These are phyloP conservation scores for Chamaea fasciata DNA, from an alignment of 2,113 vertebrate genomes.

Conservation along the genomic window DNA sequence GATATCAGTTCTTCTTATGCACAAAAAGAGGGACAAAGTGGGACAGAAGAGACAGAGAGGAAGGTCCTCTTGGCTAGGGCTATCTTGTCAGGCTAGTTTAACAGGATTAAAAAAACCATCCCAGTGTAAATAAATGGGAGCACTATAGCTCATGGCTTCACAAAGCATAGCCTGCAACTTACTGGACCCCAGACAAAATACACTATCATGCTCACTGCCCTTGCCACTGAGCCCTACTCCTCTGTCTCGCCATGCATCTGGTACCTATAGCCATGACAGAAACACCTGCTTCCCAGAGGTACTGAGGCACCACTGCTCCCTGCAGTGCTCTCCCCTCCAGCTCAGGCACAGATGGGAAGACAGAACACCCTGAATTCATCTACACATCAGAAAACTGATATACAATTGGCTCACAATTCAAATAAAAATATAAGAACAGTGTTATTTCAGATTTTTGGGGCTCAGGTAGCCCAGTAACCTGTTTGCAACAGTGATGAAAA, in stretches of 20 bases:
- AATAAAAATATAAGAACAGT: not conserved
- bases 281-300: fast-evolving
- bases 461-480: not conserved
- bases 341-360: not conserved
- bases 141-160: not conserved
- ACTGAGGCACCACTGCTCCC: not conserved
- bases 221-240: not conserved
- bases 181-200: not conserved
- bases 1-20: not conserved
- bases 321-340: not conserved
- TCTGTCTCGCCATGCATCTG: not conserved
- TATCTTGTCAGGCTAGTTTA: not conserved
- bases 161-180: not conserved
- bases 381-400: not conserved
- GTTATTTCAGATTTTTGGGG: not conserved
- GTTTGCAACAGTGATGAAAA: not conserved
- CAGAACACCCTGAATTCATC: not conserved
- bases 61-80: not conserved
- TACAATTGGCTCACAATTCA: not conserved
- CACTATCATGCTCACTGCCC: not conserved
- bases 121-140: not conserved
- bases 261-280: not conserved
- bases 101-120: not conserved
- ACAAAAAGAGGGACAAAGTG: not conserved
- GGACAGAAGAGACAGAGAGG: not conserved